Conservation (phyloP, 2,797 vertebrate genomes). For the Hemibagrus guttatus region DNA sequence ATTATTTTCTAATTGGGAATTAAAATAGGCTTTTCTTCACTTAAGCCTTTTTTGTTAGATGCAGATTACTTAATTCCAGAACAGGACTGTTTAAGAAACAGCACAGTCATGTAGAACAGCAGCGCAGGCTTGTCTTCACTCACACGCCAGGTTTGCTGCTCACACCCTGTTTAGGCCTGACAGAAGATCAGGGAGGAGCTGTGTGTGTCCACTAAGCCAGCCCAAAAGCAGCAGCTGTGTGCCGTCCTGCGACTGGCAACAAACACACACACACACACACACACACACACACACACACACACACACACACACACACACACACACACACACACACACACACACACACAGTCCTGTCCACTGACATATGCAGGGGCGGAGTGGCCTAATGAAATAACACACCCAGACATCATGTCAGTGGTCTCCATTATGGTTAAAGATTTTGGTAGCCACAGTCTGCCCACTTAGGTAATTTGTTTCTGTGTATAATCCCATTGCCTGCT, state of each 20-base stretch:
- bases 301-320: constrained; percentile 67
- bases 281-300: constrained; percentile 67
- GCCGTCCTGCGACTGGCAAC: constrained; percentile 53
- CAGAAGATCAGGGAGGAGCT: constrained; percentile 28
- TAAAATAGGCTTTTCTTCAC: background rate
- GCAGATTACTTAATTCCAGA: background rate
- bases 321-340: constrained; percentile 65
- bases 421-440: constrained; percentile 84
- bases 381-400: constrained; percentile 78
- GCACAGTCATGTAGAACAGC: background rate
- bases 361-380: constrained; percentile 76
- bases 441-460: constrained; percentile 75
- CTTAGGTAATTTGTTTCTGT: constrained; percentile 85
- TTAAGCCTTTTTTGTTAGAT: background rate
- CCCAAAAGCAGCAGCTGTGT: constrained; percentile 66
- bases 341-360: constrained; percentile 68
- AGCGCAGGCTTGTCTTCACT: background rate
- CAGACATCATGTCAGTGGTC: constrained; percentile 81
- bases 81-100: background rate
- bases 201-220: constrained; percentile 38
- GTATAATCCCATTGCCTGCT: constrained; percentile 82
- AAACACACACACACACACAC: constrained; percentile 68
- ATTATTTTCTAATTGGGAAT: background rate
- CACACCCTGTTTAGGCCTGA: background rate
- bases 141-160: background rate